These are phyloP conservation scores for Cosmia trapezina DNA, from an alignment of 2,888 invertebrate genomes.

Conservation along the genomic window DNA sequence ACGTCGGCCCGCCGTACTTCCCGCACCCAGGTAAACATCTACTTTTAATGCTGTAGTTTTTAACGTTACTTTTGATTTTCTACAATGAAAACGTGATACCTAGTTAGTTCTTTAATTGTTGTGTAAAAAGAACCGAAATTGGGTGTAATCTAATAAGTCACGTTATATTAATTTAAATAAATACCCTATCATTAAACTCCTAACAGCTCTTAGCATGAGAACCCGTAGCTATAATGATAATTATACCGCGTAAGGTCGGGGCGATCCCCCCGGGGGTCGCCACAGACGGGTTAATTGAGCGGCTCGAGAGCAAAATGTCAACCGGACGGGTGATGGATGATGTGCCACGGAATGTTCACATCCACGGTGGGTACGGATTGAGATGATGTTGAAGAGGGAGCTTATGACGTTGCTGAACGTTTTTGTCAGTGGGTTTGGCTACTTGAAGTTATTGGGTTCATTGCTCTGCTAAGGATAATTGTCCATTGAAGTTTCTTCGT, in stretches of 20 bases:
- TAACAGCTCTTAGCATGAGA: slow-evolving; percentile 31
- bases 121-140: background rate
- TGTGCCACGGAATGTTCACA: slow-evolving; percentile 35
- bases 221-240: slow-evolving; percentile 58
- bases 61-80: background rate
- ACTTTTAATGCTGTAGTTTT: slow-evolving; percentile 7
- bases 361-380: slow-evolving; percentile 11
- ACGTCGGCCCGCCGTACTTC: slow-evolving; percentile 84
- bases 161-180: slow-evolving; percentile 24
- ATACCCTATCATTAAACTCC: slow-evolving; percentile 17
- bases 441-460: slow-evolving; percentile 15
- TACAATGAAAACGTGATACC: background rate
- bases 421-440: background rate
- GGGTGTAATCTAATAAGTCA: background rate
- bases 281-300: slow-evolving; percentile 69
- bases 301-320: slow-evolving; percentile 69
- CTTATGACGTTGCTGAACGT: slow-evolving; percentile 7
- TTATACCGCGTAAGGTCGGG: slow-evolving; percentile 57
- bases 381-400: slow-evolving; percentile 12
- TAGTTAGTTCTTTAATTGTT: background rate
- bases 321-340: slow-evolving; percentile 64
- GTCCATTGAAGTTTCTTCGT: background rate
- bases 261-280: slow-evolving; percentile 50
- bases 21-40: slow-evolving; percentile 82
- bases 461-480: background rate